Evolutionary conservation across 2,797 vertebrate genomes (phyloP).

Genomic region (Chromobotia macracanthus): DNA sequence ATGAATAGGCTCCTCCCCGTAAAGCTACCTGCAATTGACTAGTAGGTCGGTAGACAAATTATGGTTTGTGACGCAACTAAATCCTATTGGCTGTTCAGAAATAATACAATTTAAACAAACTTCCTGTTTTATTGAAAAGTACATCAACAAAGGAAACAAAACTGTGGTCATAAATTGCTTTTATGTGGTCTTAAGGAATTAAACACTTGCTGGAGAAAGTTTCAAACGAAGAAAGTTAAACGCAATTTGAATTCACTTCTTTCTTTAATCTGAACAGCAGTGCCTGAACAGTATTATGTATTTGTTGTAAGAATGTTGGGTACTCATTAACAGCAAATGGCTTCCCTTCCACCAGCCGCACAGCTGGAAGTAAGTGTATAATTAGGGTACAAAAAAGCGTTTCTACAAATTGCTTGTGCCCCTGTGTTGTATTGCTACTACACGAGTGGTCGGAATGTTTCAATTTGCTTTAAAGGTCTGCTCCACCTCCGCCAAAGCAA

Average conservation of each 20-base stretch:
- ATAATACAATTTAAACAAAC: neutral
- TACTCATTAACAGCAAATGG: conserved; percentile 66
- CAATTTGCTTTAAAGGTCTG: conserved; percentile 57
- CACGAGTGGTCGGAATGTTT: conserved; percentile 51
- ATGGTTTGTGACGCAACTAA: neutral
- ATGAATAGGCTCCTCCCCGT: too few relatives aligned
- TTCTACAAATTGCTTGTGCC: conserved; percentile 61
- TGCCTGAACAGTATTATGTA: conserved; percentile 48
- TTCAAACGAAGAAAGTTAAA: conserved; percentile 55
- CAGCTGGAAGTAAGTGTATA: conserved; percentile 64
- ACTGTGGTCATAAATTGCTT: neutral
- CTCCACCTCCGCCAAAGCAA: conserved; percentile 26
- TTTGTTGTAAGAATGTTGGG: conserved; percentile 59
- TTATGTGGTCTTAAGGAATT: conserved; percentile 22
- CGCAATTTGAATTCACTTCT: conserved; percentile 53
- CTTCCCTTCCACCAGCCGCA: conserved; percentile 58
- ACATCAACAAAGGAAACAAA: too few relatives aligned
- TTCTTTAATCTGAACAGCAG: conserved; percentile 41
- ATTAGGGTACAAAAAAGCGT: conserved; percentile 62
- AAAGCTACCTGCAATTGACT: neutral
- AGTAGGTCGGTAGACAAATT: neutral
- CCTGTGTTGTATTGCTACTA: conserved; percentile 47
- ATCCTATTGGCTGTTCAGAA: neutral
- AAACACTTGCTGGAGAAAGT: conserved; percentile 59
- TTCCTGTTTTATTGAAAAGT: too few relatives aligned